phyloP scores from a whole-genome alignment of 1,140 invertebrate genomes.

The Cepaea nemoralis region DNA sequence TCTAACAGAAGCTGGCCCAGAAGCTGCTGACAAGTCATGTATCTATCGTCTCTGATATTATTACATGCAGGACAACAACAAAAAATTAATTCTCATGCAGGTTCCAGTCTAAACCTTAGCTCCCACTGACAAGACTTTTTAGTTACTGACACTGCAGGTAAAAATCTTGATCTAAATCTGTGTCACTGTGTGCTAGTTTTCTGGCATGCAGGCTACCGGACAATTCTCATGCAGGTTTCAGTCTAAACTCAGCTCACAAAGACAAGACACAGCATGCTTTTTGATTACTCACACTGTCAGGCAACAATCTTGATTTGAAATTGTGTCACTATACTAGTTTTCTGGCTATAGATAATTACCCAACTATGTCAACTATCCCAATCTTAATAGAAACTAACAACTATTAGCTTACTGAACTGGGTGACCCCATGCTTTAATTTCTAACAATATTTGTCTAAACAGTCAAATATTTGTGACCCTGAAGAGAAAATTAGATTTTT shows the following conservation, averaged over 20 bases:
- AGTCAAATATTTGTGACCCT: too few species aligned
- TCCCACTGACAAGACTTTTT: background rate
- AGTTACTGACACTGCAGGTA: background rate
- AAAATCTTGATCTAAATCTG: background rate
- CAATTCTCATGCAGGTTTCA: slow-evolving; percentile 9
- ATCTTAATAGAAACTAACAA: too few species aligned
- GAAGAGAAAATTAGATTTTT: too few species aligned
- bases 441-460: too few species aligned
- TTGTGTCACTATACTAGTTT: too few species aligned
- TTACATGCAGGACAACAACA: background rate
- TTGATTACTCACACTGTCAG: slow-evolving; percentile 1
- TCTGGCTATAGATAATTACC: too few species aligned
- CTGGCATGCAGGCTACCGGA: background rate
- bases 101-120: background rate
- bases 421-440: too few species aligned
- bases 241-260: background rate
- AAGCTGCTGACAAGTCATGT: background rate
- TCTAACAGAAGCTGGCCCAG: background rate
- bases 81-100: background rate
- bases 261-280: background rate
- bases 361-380: too few species aligned
- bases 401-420: too few species aligned
- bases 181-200: too few species aligned
- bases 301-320: background rate
- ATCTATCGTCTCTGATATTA: background rate